Evolutionary conservation across 2,797 vertebrate species (phyloP).

Genomic region (Enteromius mattozi): DNA sequence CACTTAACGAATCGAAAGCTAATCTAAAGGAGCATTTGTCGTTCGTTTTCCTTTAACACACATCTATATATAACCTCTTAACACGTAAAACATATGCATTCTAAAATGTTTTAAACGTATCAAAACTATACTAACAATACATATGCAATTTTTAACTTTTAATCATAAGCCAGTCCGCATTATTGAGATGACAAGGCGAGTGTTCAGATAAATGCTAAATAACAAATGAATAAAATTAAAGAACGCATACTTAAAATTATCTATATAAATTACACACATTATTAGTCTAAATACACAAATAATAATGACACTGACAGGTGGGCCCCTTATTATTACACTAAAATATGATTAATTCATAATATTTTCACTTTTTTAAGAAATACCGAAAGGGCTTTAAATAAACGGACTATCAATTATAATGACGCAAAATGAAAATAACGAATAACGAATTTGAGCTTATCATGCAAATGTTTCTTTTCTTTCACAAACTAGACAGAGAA

Average conservation of each 20-base stretch:
- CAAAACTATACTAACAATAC: background rate
- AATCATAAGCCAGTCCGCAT: background rate
- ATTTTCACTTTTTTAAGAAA: background rate
- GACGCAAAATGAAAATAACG: background rate
- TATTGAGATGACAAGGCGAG: background rate
- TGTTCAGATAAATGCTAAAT: background rate
- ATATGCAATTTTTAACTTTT: background rate
- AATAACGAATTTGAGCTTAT: constrained; percentile 18
- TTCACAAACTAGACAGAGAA: background rate
- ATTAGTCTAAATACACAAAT: background rate
- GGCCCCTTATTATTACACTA: background rate
- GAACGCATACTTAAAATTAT: background rate
- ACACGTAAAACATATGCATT: background rate
- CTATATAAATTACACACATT: background rate
- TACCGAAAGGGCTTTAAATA: background rate
- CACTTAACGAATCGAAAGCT: constrained; percentile 5
- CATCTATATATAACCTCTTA: background rate
- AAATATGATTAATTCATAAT: background rate
- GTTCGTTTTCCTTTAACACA: background rate
- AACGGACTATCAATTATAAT: background rate
- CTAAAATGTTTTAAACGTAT: background rate
- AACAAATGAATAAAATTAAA: background rate
- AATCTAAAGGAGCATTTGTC: background rate
- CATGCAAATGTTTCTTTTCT: background rate
- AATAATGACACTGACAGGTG: background rate